Percentiles rank a stretch among this genome's conserved stretches.
Evolutionary conservation across 2,888 invertebrate species (phyloP).

Genomic region (Drosophila meridiana): DNA sequence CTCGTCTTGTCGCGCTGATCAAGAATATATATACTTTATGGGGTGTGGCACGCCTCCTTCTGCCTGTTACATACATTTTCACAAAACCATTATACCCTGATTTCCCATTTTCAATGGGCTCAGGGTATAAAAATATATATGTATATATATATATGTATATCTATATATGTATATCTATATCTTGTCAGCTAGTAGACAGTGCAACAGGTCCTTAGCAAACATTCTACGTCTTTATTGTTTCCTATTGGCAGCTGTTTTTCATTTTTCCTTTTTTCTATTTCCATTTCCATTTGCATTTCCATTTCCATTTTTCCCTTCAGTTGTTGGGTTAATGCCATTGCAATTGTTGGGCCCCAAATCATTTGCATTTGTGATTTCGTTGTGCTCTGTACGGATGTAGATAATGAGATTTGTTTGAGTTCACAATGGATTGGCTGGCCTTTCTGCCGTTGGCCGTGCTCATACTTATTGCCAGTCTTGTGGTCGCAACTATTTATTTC

Average conservation of each 20-base stretch:
- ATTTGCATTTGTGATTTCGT: slow-evolving; percentile 51
- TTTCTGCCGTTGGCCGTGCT: slow-evolving; percentile 44
- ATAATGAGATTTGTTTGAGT: slow-evolving; percentile 17
- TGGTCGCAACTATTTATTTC: slow-evolving; percentile 38
- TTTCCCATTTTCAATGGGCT: no score
- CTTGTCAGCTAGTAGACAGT: background rate
- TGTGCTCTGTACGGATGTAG: slow-evolving; percentile 34
- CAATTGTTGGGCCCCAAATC: slow-evolving; percentile 17
- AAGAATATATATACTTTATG: no score
- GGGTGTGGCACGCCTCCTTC: no score
- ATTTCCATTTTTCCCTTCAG: background rate
- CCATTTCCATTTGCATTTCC: background rate
- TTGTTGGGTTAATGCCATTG: slow-evolving; percentile 6
- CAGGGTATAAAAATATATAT: slow-evolving; percentile 26
- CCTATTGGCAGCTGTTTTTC: slow-evolving; percentile 17
- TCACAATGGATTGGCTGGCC: slow-evolving; percentile 46
- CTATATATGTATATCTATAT: slow-evolving; percentile 12
- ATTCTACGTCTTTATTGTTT: slow-evolving; percentile 28
- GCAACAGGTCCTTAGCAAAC: slow-evolving; percentile 30
- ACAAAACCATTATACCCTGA: no score
- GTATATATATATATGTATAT: no score
- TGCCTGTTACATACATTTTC: no score
- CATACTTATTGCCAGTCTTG: slow-evolving; percentile 19
- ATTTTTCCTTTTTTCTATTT: no score
- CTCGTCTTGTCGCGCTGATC: no score